Conservation (phyloP, 2,113 vertebrate genomes). For the Aythya baeri region DNA sequence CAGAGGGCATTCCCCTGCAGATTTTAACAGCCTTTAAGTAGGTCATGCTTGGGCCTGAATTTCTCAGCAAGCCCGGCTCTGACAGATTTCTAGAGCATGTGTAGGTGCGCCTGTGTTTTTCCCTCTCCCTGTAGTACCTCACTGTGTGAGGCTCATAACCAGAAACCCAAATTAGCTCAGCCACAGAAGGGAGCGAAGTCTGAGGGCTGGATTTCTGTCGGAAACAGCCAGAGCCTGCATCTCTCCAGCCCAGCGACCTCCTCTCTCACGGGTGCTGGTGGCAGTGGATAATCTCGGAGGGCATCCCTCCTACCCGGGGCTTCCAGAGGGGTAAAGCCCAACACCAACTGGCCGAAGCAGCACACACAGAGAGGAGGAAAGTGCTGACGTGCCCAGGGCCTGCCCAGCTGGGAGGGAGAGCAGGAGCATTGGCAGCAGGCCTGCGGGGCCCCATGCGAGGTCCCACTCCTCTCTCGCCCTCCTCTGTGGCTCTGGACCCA, state of each 20-base stretch:
- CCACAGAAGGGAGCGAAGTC: not conserved
- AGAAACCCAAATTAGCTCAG: not conserved
- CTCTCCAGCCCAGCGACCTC: not conserved
- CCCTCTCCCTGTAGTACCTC: not conserved
- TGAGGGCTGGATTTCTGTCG: not conserved
- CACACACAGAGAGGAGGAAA: accelerated
- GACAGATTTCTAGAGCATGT: not conserved
- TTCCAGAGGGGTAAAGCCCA: not conserved
- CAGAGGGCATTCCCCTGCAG: conserved; percentile 66
- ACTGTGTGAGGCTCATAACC: not conserved
- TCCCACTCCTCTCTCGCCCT: not conserved
- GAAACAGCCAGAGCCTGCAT: not conserved
- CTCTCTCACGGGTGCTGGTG: not conserved
- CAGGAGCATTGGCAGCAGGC: not conserved
- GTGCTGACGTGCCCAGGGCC: accelerated
- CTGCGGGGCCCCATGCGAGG: not conserved
- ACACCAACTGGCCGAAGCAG: not conserved
- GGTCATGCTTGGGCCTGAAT: conserved; percentile 45
- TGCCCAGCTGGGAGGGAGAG: accelerated
- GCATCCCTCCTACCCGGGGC: not conserved
- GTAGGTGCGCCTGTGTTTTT: not conserved
- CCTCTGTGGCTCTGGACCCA: accelerated
- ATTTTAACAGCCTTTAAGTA: conserved; percentile 44
- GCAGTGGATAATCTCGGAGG: not conserved
- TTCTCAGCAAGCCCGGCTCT: conserved; percentile 28